A percentile compares a stretch with the other conserved stretches of the same genome.
Conservation (phyloP, 2,113 vertebrate species). For the Nothocercus nigrocapillus region DNA sequence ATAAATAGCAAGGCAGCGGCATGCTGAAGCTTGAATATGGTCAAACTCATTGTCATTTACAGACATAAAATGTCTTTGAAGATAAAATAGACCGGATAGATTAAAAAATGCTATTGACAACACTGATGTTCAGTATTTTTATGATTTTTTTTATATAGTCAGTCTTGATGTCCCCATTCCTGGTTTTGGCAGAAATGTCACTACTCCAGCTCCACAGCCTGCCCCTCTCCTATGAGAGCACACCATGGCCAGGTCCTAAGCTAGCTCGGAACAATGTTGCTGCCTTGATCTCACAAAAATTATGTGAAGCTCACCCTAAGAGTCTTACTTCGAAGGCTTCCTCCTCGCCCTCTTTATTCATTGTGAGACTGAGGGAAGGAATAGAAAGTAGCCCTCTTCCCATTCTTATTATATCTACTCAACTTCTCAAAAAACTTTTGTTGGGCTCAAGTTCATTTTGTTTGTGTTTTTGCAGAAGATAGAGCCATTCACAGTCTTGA, state of each 20-base stretch:
- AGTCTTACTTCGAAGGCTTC: conserved; percentile 30
- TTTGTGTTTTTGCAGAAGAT: background rate
- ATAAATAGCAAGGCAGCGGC: background rate
- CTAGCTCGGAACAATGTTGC: conserved; percentile 2
- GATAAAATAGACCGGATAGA: background rate
- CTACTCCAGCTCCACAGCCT: conserved; percentile 2
- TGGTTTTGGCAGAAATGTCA: background rate
- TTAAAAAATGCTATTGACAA: background rate
- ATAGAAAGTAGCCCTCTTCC: background rate
- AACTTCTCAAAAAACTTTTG: background rate
- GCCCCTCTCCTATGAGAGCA: background rate
- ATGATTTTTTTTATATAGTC: background rate
- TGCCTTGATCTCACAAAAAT: conserved; percentile 32
- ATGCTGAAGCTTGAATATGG: background rate
- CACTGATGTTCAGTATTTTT: background rate
- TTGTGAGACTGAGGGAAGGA: background rate
- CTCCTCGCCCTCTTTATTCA: background rate
- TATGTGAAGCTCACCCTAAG: conserved; percentile 8
- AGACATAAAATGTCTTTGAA: background rate
- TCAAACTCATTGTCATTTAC: background rate
- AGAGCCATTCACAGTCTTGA: background rate
- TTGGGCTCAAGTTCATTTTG: conserved; percentile 2
- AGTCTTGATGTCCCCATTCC: background rate
- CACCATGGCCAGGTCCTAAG: background rate
- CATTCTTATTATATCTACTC: background rate